Percentiles rank a stretch among this genome's conserved stretches.
These are phyloP conservation scores for Eremophila alpestris DNA, from an alignment of 2,797 vertebrate genomes.

Conservation along the genomic window DNA sequence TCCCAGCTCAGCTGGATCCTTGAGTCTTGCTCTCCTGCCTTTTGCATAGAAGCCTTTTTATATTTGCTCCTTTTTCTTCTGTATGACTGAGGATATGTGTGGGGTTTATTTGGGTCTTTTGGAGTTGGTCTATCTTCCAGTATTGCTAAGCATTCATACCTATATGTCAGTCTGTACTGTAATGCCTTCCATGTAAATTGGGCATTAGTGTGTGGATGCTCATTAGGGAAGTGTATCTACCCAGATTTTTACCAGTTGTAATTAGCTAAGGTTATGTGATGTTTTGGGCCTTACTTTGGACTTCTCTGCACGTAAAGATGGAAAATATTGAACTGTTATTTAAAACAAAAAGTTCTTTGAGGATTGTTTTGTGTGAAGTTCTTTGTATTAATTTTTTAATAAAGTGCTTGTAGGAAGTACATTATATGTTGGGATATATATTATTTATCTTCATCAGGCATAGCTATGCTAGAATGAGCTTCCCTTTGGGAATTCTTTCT, in stretches of 20 bases:
- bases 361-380: neutral
- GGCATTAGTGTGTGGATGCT: neutral
- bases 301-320: neutral
- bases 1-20: neutral
- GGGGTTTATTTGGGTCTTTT: neutral
- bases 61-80: neutral
- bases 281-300: neutral
- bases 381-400: neutral
- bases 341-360: rapidly evolving
- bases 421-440: neutral
- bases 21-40: neutral
- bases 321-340: neutral
- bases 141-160: neutral
- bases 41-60: neutral
- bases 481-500: neutral
- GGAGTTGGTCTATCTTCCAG: neutral
- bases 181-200: neutral
- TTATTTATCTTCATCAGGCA: neutral
- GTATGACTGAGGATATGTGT: neutral
- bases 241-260: neutral
- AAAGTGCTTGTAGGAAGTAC: neutral
- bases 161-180: neutral
- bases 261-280: neutral
- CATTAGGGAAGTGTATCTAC: neutral
- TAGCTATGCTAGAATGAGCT: neutral